Base-by-base conservation (phyloP, 1,140 invertebrate species). In the Calliphora vicina region DNA sequence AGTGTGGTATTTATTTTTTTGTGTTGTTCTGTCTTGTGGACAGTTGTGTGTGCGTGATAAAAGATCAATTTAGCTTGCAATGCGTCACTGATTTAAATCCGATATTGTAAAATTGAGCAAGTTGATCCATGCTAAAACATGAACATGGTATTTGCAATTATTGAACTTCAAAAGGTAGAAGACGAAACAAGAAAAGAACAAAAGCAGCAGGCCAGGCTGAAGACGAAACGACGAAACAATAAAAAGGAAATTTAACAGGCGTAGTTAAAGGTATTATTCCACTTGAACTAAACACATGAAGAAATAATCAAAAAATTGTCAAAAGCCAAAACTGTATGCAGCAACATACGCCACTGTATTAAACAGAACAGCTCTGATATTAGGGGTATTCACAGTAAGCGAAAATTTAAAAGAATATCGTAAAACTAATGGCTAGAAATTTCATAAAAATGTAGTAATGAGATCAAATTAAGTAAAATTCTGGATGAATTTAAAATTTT, bases 41-140 rank as follows among this genome's bases (percentile, higher is more conserved):
- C 45, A 12, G 3, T 27, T 29, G 72, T 29, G 15, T 17, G 15
- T 74, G 27, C n/a, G 10, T 71, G 80, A 81, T 81, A 81, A 81
- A 81, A 57, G 50, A 81, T 81, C 80, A 81, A 81, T 81, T 81
- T 71, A 81, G 29, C 50, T 29, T 81, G 80, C 80, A 81, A 81
- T 81, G 80, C 80, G 80, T 81, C 80, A 71, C 80, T 81, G 80
- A 81, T 81, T 81, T 81, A 81, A 81, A 81, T 81, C 80, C 80
- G 80, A 81, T 81, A 78, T 78, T 76, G 73, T 20, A 76, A 76
- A 76, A 76, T 76, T 78, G 74, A 78, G 35, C 74, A 67, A 67
- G 74, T 45, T 78, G 61, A 20, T 43, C 74, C 20, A 43, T 25
- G 35, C 15, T 67, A 42, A 67, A 81, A 81, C 80, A 81, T 81